Conservation (phyloP, 2,113 vertebrate species). For the Climacteris rufus region DNA sequence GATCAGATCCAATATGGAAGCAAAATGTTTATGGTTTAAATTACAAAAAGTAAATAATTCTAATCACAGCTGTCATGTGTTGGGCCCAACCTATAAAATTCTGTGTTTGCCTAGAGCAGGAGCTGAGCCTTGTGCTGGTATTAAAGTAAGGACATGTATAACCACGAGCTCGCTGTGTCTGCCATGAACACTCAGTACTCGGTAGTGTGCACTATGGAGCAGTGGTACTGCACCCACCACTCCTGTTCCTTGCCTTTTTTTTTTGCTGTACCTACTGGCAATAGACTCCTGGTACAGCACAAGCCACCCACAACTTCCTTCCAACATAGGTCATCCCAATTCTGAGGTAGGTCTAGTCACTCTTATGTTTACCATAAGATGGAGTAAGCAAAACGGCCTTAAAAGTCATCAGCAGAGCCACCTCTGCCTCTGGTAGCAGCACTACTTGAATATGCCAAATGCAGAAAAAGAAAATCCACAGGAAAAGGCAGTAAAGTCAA, state of each 20-base stretch:
- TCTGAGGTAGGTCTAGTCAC: background rate
- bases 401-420: background rate
- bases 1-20: background rate
- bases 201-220: background rate
- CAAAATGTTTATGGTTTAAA: background rate
- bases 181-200: background rate
- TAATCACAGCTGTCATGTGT: rapidly evolving
- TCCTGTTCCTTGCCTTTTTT: background rate
- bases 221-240: no score
- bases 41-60: background rate
- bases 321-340: background rate
- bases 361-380: background rate
- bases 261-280: background rate
- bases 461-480: background rate
- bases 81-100: background rate
- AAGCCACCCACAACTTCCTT: background rate
- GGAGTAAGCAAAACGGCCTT: background rate
- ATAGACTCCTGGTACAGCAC: background rate
- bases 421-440: background rate
- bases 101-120: background rate
- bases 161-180: background rate
- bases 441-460: background rate
- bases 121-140: background rate
- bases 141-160: background rate
- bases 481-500: background rate